Conservation (phyloP, 2,797 vertebrate species). For the Dromococcyx pavoninus region DNA sequence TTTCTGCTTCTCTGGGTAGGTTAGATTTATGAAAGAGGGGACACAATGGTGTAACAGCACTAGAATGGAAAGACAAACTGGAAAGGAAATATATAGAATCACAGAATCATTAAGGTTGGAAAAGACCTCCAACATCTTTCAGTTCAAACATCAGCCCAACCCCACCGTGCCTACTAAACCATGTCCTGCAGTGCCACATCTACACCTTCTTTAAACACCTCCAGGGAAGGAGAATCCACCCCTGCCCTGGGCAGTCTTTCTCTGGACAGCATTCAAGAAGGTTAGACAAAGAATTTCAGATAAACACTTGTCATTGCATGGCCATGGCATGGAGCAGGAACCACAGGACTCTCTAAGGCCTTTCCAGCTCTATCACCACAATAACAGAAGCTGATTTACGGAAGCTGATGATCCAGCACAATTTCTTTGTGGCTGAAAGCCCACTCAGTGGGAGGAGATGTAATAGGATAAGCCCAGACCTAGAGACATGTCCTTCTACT, state of each 20-base stretch:
- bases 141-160: no score
- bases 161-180: no score
- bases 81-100: no score
- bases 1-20: not conserved
- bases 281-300: not conserved
- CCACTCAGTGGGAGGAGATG: not conserved
- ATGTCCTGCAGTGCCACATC: no score
- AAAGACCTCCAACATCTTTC: no score
- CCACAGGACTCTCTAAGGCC: not conserved
- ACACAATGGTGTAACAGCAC: not conserved
- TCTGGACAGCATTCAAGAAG: not conserved
- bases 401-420: not conserved
- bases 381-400: not conserved
- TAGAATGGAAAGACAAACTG: not conserved
- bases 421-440: not conserved
- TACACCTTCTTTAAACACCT: no score
- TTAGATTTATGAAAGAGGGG: not conserved
- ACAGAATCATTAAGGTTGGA: no score
- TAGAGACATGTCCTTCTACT: not conserved
- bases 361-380: not conserved
- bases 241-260: no score
- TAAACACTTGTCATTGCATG: accelerated
- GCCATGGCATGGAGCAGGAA: not conserved
- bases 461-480: not conserved
- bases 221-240: no score